Base-by-base conservation (phyloP, 2,888 invertebrate species). In the Callyntrura sp. region DNA sequence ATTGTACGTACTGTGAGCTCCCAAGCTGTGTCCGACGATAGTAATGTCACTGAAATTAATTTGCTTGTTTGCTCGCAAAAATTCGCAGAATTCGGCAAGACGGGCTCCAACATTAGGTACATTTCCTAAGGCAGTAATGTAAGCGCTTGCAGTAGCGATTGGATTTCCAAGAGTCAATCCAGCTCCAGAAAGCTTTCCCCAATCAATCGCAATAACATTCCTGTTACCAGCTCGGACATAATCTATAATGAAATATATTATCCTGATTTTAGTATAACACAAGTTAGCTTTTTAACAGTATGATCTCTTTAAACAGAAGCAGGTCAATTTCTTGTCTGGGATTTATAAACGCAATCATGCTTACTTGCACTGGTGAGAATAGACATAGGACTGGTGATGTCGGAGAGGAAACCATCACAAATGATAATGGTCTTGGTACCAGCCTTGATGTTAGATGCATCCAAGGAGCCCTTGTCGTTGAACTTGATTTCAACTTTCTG, bases 141-240 rank as follows among this genome's bases (percentile, higher is more conserved):
- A 92, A 6, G 84, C 65, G 0, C n/a, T 6, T 5, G 70, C 79
- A 3, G 79, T 85, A 57, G 45, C 4, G 11, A 90, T n/a, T 0
- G 60, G 23, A 43, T 90, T 90, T 14, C 78, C 89, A 28, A 90
- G 35, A 28, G 70, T 82, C 3, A 51, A 17, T 8, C 89, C 88
- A 1, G 85, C 48, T 11, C 90, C 91, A 6, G 91, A 91, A 12
- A 92, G 57, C n/a, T 35, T 8, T n/a, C 91, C 91, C 90, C 90
- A 92, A 48, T 92, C 92, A 0, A 92, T 14, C 8, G 91, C 84
- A 23, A 92, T 90, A 0, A 92, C 88, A 23, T 92, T 92, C 1
- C 23, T 48, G 0, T 35, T 35, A 4, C 83, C 73, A 4, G 0
- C 55, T 17, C n/a, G 48, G 4, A 11, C 17, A 43, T 57, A 88